These are phyloP conservation scores for Drosophila fulvimacula DNA, from an alignment of 2,888 invertebrate species.

Conservation along the genomic window DNA sequence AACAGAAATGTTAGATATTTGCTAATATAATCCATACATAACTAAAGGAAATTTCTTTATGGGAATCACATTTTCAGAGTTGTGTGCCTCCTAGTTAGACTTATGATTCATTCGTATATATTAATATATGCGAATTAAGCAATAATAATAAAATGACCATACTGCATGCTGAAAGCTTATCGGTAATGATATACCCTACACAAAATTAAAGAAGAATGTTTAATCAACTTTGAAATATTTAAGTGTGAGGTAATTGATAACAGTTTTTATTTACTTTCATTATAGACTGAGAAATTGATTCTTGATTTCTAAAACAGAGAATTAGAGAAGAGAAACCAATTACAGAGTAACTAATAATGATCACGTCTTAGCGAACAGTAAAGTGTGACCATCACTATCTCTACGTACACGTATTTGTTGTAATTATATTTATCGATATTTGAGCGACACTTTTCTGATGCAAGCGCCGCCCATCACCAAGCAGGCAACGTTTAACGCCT, in stretches of 20 bases:
- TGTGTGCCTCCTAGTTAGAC: not conserved
- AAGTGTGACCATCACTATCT: slow-evolving; percentile 7
- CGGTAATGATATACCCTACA: slow-evolving; percentile 2
- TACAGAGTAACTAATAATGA: not conserved
- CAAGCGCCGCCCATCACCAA: not conserved
- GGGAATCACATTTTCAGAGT: slow-evolving; percentile 9
- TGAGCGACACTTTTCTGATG: not conserved
- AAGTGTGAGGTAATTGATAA: not conserved
- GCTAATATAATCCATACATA: not conserved
- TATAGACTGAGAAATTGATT: not conserved
- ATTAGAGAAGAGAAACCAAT: not conserved
- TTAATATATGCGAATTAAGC: not conserved
- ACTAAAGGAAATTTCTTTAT: not conserved
- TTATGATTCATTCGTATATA: slow-evolving; percentile 13
- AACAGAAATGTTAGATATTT: not conserved
- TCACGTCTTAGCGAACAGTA: not conserved
- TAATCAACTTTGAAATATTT: not conserved
- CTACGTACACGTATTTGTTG: not conserved
- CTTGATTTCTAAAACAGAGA: not conserved
- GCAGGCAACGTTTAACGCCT: slow-evolving; percentile 28
- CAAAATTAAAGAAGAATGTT: not conserved
- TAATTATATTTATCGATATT: slow-evolving; percentile 15
- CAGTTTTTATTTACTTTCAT: not conserved
- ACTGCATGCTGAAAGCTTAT: slow-evolving; percentile 2
- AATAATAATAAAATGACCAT: slow-evolving; percentile 17